Conservation (phyloP, 2,797 vertebrate species). For the Spinibarbus caldwelli region DNA sequence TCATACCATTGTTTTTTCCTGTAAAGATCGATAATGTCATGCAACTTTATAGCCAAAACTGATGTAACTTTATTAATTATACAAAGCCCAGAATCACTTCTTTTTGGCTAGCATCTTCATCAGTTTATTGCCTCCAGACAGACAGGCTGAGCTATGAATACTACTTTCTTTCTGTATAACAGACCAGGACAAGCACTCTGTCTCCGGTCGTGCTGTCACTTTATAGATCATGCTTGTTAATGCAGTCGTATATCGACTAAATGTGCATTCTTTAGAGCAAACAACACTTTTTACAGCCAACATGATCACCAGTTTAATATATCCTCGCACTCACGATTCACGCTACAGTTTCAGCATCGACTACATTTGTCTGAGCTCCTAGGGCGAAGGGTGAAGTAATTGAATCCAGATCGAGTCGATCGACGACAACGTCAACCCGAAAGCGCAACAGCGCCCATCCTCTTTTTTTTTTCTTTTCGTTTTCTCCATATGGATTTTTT, state of each 20-base stretch:
- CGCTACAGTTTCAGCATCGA: neutral
- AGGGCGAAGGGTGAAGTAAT: neutral
- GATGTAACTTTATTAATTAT: neutral
- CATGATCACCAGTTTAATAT: neutral
- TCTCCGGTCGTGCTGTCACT: neutral
- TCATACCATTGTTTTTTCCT: conserved; percentile 87
- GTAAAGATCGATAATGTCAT: conserved; percentile 11
- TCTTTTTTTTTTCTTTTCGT: neutral
- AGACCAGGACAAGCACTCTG: neutral
- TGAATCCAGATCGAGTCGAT: conserved; percentile 16
- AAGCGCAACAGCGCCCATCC: too few species aligned
- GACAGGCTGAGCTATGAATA: conserved; percentile 53
- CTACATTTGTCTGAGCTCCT: conserved; percentile 8
- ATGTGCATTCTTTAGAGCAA: neutral
- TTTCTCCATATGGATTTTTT: neutral
- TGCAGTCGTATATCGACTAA: neutral
- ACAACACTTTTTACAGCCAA: conserved; percentile 12
- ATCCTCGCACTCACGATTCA: neutral
- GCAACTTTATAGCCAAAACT: neutral
- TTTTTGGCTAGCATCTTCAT: conserved; percentile 60
- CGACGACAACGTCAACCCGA: neutral
- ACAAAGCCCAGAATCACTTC: conserved; percentile 56
- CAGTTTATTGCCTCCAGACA: conserved; percentile 48
- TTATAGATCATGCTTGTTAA: neutral
- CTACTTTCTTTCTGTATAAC: neutral